Base-by-base conservation (phyloP, 2,113 vertebrate genomes). In the Nesogale talazaci region DNA sequence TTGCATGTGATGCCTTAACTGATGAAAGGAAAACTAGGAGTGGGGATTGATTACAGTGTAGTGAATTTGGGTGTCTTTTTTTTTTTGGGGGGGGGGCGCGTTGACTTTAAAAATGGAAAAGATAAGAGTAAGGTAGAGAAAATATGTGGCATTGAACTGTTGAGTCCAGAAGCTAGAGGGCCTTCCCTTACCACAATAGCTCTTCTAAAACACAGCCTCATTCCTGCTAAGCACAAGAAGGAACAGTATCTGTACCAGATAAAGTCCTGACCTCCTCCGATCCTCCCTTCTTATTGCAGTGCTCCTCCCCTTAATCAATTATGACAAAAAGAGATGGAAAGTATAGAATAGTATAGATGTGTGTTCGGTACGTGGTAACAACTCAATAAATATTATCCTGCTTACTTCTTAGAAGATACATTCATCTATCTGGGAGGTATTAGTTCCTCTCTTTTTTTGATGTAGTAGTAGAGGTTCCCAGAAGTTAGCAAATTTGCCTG, bases 201-300 rank as follows among this genome's bases (percentile, higher is more conserved):
- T 12, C 31, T 6, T 11, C n/a, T 17, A 3, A 57, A 15, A 27
- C 52, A 61, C 36, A 56, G 2, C 11, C 38, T 38, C 52, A 67
- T 40, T 9, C 17, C 15, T 25, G 8, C 25, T 23, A 38, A 70
- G 61, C 59, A 29, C 31, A n/a, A 23, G 10, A 36, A 6, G 38
- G 10, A 34, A 61, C 1, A 1, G 23, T 16, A 3, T 42, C 59
- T n/a, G 2, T 11, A 3, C 5, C 31, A 0, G 34, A 12, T 14
- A 16, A 20, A 15, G 1, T 12, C 12, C 17, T 11, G 4, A 19
- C 0, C 8, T 36, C 23, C n/a, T 89, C 6, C 22, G 29, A 5
- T 22, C 70, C n/a, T 8, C 38, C 52, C 31, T 67, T 56, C 29
- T 17, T 38, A 23, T 17, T 2, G 0, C 2, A 9, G 34, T 1